These are phyloP conservation scores for Drosophila merina DNA, from an alignment of 2,888 invertebrate species.

Conservation along the genomic window DNA sequence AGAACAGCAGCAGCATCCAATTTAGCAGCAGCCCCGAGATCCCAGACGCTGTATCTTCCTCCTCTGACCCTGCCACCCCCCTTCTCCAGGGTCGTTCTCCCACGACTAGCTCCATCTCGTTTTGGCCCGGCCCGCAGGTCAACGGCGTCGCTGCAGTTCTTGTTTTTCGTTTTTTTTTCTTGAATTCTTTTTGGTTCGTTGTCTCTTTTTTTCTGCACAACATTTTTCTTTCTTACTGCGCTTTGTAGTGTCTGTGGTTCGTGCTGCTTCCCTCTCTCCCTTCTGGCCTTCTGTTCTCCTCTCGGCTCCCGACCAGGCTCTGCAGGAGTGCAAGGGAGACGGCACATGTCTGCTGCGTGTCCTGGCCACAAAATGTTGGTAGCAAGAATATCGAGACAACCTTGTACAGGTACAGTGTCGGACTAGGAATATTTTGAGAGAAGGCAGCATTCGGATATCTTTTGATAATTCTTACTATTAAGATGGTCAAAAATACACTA, in stretches of 20 bases:
- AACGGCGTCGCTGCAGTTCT: constrained; percentile 50
- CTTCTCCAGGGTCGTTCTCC: constrained; percentile 20
- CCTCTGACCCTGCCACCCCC: constrained; percentile 1
- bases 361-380: constrained; percentile 13
- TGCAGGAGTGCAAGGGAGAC: constrained; percentile 21
- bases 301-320: not conserved
- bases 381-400: constrained; percentile 22
- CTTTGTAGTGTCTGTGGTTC: constrained; percentile 69
- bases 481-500: too few species aligned
- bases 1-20: constrained; percentile 63
- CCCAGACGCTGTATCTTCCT: constrained; percentile 16
- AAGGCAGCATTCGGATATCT: not conserved
- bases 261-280: constrained; percentile 6
- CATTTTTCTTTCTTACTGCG: constrained; percentile 59
- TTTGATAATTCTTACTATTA: not conserved
- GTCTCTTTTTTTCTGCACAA: constrained; percentile 42
- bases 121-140: constrained; percentile 40
- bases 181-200: constrained; percentile 17
- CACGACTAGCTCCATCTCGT: constrained; percentile 19
- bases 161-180: constrained; percentile 13
- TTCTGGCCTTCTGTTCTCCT: not conserved
- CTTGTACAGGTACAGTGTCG: constrained; percentile 37
- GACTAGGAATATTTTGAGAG: constrained; percentile 2
- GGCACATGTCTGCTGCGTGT: constrained; percentile 33
- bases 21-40: constrained; percentile 56